Evolutionary conservation across 1,140 invertebrate species (phyloP), one percentile per base, ranked within the genome.

Genomic region (Drosophila burlai): DNA sequence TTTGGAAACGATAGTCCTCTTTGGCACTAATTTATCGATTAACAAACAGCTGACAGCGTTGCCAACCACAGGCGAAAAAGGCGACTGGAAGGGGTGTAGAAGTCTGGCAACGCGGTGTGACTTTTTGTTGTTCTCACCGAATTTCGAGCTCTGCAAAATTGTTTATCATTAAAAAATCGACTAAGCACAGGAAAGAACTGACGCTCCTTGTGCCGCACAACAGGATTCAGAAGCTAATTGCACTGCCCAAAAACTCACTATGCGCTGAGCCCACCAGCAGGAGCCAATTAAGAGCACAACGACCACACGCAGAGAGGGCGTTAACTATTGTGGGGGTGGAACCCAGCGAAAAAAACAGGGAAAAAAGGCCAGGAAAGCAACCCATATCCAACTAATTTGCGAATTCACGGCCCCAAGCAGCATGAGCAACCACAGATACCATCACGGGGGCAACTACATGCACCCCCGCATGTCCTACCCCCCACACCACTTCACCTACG

Each of bases 401-500:
- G 11, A 16, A 7, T n/a, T 7, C 1, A n/a, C 15, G 55, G 45
- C 49, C 54, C 54, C 36, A 40, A 40, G 54, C 36, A 57, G 54
- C 52, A 92, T 92, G 91, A 92, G 91, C 57, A 92, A 92, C 55
- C 92, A 92, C 71, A 90, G 91, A 81, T 92, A 92, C 69, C 91
- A 91, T 46, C 76, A 91, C 21, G 91, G 91, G 43, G 84, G 91
- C 15, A 86, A 87, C 38, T 93, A 93, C 52, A 92, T 89, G 92
- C 77, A 93, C 71, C 66, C 92, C 15, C 76, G 83, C 62, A 94
- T 94, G 85, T 94, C 95, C 93, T 94, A 95, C 85, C 92, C 94
- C 40, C 92, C 94, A 36, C 93, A 94, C 49, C 94, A 95, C 80
- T 95, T 95, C 81, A 95, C 94, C 58, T 93, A 93, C 38, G 92